Base-by-base conservation (phyloP, 92 coral and sea anemone species). In the Diadumene lineata region DNA sequence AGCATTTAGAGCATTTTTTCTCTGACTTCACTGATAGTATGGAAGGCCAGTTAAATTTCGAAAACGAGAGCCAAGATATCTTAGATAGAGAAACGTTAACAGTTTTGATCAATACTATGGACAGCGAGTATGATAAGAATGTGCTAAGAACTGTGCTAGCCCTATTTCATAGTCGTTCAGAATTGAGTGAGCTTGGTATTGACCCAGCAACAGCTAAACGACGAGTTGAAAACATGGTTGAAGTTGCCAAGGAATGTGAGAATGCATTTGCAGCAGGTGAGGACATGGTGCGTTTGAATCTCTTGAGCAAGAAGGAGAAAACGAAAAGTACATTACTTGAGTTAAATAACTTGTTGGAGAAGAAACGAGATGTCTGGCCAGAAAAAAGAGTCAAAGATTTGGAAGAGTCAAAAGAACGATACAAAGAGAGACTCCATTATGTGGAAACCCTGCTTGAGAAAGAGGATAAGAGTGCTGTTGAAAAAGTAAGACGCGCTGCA, bases 71-170 rank as follows among this genome's bases (percentile, higher is more conserved):
- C 17, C 24, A 10, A 56, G 62, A 27, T 67, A 64, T 24, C 25
- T 26, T 78, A 26, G 84, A 79, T 51, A 11, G 58, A 19, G 77
- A 70, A 8, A 69, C 84, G 11, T 28, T 79, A 50, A 0, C 70
- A 75, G 29, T 34, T 34, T 25, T 75, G 21, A 48, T 77, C 18
- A 77, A 77, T 13, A 77, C 83, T 48, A 82, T 82, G 77, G 87
- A 83, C 57, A 68, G 83, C 11, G 88, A 83, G 43, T 83, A 50
- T 48, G 79, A 83, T 55, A 77, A 63, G 60, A 82, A 83, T 17
- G 88, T 83, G 30, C 30, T 83, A 57, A 43, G 84, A 60, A 77
- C 67, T 64, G 68, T 77, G 25, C 11, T 83, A 21, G 87, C 78
- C 6, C 23, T 57, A 43, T 11, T 26, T 10, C 73, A 69, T 58